A percentile compares a stretch with the other conserved stretches of the same genome.
These are phyloP conservation scores for Kryptolebias ocellatus DNA, from an alignment of 2,797 vertebrate genomes.

Conservation along the genomic window DNA sequence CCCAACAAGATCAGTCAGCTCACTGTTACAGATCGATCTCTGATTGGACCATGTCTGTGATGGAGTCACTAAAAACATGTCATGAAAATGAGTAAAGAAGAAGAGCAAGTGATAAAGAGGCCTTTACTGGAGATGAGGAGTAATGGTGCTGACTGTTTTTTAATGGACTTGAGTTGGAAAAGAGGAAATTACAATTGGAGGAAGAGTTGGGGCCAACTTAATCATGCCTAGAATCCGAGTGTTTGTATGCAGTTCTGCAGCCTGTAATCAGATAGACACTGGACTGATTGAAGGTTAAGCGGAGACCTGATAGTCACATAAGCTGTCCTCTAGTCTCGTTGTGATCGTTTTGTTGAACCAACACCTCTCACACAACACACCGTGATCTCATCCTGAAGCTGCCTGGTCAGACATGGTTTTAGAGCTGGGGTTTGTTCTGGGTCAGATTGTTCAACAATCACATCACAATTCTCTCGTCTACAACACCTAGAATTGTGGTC, in stretches of 20 bases:
- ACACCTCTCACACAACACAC: neutral
- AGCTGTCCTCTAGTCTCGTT: constrained; percentile 54
- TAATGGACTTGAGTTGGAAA: constrained; percentile 37
- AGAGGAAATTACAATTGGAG: constrained; percentile 40
- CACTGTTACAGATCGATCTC: constrained; percentile 14
- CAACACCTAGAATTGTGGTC: constrained; percentile 46
- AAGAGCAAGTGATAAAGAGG: constrained; percentile 42
- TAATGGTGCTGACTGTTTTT: constrained; percentile 47
- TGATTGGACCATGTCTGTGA: constrained; percentile 38
- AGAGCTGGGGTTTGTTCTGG: constrained; percentile 12
- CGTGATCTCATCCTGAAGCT: constrained; percentile 15
- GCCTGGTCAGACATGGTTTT: neutral
- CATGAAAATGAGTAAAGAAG: constrained; percentile 52
- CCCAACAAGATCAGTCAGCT: constrained; percentile 3
- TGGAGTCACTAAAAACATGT: constrained; percentile 56
- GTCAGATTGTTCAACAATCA: constrained; percentile 58
- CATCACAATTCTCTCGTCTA: constrained; percentile 47
- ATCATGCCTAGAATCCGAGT: constrained; percentile 37
- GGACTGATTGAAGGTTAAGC: constrained; percentile 70
- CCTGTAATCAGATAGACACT: constrained; percentile 52
- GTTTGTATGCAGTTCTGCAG: constrained; percentile 57
- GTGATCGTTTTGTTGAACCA: constrained; percentile 20
- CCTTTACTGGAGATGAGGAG: constrained; percentile 40
- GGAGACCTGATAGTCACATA: constrained; percentile 38
- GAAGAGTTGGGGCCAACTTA: constrained; percentile 33